Conservation (phyloP, 2,888 invertebrate species). For the Adela reaumurella region DNA sequence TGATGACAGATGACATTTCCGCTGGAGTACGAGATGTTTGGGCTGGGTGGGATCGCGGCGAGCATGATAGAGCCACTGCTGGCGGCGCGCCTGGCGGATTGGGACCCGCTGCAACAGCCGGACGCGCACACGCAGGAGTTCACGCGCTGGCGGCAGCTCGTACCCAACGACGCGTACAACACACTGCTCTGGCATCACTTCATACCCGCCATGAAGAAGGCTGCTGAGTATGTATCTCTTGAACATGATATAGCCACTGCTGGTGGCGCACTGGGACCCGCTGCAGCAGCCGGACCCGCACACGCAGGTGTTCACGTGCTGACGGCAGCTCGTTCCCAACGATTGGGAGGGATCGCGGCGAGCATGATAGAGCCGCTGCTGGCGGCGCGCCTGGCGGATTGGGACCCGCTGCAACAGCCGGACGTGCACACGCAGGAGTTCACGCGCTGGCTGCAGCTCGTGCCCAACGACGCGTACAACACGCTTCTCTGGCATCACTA, state of each 20-base stretch:
- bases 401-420: slow-evolving; percentile 75
- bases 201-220: slow-evolving; percentile 76
- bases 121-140: slow-evolving; percentile 62
- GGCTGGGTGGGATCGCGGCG: slow-evolving; percentile 78
- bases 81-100: slow-evolving; percentile 67
- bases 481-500: slow-evolving; percentile 86
- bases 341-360: slow-evolving; percentile 78
- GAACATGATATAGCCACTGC: slow-evolving; percentile 65
- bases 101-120: slow-evolving; percentile 75
- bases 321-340: slow-evolving; percentile 64
- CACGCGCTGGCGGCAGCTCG: slow-evolving; percentile 66
- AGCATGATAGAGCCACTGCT: slow-evolving; percentile 81
- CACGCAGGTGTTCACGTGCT: slow-evolving; percentile 62
- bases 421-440: slow-evolving; percentile 62
- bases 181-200: slow-evolving; percentile 86
- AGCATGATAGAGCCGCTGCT: slow-evolving; percentile 49
- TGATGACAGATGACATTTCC: slow-evolving; percentile 34
- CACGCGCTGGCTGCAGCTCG: slow-evolving; percentile 66
- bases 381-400: slow-evolving; percentile 51
- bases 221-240: slow-evolving; percentile 61
- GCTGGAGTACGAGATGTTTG: slow-evolving; percentile 77
- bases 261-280: slow-evolving; percentile 84
- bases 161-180: slow-evolving; percentile 71
- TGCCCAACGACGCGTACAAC: slow-evolving; percentile 71
- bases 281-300: slow-evolving; percentile 64